Base-by-base conservation (phyloP, 2,797 vertebrate genomes). In the Myioborus miniatus region DNA sequence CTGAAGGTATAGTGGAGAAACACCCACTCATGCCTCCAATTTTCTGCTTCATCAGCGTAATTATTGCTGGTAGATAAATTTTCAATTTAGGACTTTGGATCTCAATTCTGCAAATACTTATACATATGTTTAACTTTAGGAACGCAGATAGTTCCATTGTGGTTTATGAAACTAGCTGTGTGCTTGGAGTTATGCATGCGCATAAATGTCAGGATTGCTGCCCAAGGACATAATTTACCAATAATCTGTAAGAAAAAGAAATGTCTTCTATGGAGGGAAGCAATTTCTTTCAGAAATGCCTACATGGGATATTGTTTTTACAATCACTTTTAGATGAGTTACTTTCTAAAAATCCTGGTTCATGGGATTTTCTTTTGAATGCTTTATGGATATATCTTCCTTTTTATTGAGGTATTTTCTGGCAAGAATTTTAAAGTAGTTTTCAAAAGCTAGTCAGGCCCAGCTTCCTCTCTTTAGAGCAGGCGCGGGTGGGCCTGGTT, bases 371-470 rank as follows among this genome's bases (percentile, higher is more conserved):
- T 68, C 87, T 93, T 94, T 96, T 96, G 64, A 96, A 82, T 83
- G 32, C 76, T 96, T 93, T 85, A 89, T 87, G 67, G 89, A 88
- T 69, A 68, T 89, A 87, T 94, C 80, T 94, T 95, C n/a, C 27
- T 83, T 93, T 96, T 90, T 97, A 88, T 91, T 74, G 74, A 89
- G 87, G 77, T 87, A 93, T 90, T 89, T 96, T 87, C 60, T 95
- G 91, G 96, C 6, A 20, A 95, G 92, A 96, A 94, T 96, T 97
- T 95, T 90, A 83, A 98, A 97, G 94, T 76, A 58, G 78, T 85
- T 96, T 97, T 98, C 97, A 96, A 97, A 98, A 90, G 96, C 93
- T 37, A 87, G 41, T 68, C 88, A 90, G 60, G n/a, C 53, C 43
- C 87, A 75, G 84, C 65, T 96, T 91, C 59, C 82, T 77, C 94